These are phyloP conservation scores for Siderastrea radians DNA, from an alignment of 92 coral and sea anemone genomes.

Conservation along the genomic window DNA sequence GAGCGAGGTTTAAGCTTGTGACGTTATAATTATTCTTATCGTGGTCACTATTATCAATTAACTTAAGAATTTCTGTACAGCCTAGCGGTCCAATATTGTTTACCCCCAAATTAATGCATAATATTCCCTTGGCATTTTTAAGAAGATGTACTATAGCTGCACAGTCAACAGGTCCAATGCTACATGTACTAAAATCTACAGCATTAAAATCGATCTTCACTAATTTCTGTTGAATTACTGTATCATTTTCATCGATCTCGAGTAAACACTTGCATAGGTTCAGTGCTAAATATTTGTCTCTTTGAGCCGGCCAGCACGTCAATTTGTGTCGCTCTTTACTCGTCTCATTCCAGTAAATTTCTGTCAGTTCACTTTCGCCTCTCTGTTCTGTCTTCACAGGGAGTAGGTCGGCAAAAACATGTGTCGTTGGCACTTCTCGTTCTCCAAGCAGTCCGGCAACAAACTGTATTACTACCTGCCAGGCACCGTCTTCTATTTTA, in stretches of 20 bases:
- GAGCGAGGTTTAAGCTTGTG: neutral
- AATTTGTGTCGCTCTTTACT: neutral
- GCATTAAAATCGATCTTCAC: slow-evolving; percentile 8
- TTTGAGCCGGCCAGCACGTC: slow-evolving; percentile 2
- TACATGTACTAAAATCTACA: neutral
- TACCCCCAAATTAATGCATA: neutral
- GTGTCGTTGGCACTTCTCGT: neutral
- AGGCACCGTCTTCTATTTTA: slow-evolving; percentile 15
- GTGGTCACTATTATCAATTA: neutral
- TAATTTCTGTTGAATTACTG: neutral
- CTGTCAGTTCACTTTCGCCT: neutral
- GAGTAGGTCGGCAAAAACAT: neutral
- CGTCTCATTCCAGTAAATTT: neutral
- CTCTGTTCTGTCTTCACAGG: neutral
- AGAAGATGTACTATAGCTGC: slow-evolving; percentile 9
- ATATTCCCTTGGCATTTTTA: neutral
- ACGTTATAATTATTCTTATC: too few species aligned
- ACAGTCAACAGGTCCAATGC: slow-evolving; percentile 10
- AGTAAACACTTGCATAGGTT: neutral
- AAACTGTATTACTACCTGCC: slow-evolving; percentile 70
- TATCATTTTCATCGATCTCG: neutral
- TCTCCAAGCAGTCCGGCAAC: slow-evolving; percentile 57
- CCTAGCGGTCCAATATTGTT: slow-evolving; percentile 17
- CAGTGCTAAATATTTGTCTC: neutral
- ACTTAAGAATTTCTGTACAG: neutral